Base-by-base conservation (phyloP, 2,888 invertebrate species). In the Thera britannica region DNA sequence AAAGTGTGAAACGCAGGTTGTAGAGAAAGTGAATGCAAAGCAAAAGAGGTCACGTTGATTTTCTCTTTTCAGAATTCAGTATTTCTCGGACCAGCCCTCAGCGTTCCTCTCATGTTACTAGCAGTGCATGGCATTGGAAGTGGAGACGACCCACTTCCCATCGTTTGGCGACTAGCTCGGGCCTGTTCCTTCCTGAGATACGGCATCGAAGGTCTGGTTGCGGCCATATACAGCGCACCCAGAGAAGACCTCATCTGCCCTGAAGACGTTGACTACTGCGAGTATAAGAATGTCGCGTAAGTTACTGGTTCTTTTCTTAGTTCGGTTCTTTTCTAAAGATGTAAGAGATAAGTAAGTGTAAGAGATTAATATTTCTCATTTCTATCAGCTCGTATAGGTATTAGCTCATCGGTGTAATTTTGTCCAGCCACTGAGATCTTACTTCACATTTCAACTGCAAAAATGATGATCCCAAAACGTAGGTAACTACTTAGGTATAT, bases 41-140 rank as follows among this genome's bases (percentile, higher is more conserved):
- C 0, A 23, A 23, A 6, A 52, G 12, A 59, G 4, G 7, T 36
- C 1, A n/a, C 35, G 34, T 48, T 58, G 38, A 7, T 55, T 58
- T 41, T 67, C 66, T 63, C 57, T 74, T 92, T 92, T 8, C 89
- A 97, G 97, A 97, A 97, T 81, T 96, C 96, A 41, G 97, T 98
- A 88, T 99, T 98, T 86, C 93, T 98, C 77, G 99, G 98, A 0
- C 98, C 99, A 12, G 97, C 97, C 0, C 83, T 97, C 67, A 95
- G 96, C 62, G 98, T 98, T 4, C 98, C 98, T 0, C 92, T 99
- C 9, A 97, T 99, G 95, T 88, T 99, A 65, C 94, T 98, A 59
- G 97, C 98, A 4, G 97, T 96, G 0, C 97, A 97, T 82, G 97
- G 98, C 44, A 96, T 98, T 79, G 98, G 98, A 4, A 96, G 96